Evolutionary conservation across 1,140 invertebrate genomes (phyloP), one percentile per base, ranked within the genome.

Genomic region (Lepidurus arcticus): DNA sequence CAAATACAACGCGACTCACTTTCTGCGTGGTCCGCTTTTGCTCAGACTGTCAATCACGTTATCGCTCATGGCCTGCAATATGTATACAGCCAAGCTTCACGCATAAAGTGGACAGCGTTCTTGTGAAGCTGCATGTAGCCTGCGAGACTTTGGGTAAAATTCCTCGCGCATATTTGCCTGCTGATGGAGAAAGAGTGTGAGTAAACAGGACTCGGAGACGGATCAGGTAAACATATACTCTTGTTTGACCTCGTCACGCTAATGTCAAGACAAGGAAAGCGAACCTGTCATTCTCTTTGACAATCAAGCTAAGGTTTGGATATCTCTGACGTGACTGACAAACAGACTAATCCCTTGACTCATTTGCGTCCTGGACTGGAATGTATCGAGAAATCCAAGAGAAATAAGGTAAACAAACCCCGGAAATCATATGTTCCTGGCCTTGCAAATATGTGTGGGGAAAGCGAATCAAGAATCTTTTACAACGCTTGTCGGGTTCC

Each of bases 131-230:
- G 53, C 53, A 47, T 65, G 21, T 4, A 47, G 45, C 53, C 21
- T 65, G 53, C 53, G 16, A 65, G 21, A 1, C 16, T 13, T 10
- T 11, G 8, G 53, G 53, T n/a, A n/a, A 65, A 65, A 65, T 65
- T 65, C 53, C 53, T 65, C 53, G 53, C 53, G 21, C 9, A 8
- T 65, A 21, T 65, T 65, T 65, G 53, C 53, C 21, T 21, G 53
- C 53, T 65, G 53, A 65, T 65, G 53, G 53, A 65, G 16, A 21
- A 65, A 65, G 53, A 65, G 53, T 65, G 53, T 21, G 53, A 65
- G 53, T 65, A 65, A 65, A 65, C 53, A 65, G 13, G 53, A 21
- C 13, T 65, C 21, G 3, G 53, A 0, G 53, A 65, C 16, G 53
- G n/a, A 65, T 65, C 53, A 65, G 53, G 53, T 65, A 65, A 65